A percentile compares a stretch with the other conserved stretches of the same genome.
Evolutionary conservation across 2,797 vertebrate genomes (phyloP).

Genomic region (Acanthurus tractus): DNA sequence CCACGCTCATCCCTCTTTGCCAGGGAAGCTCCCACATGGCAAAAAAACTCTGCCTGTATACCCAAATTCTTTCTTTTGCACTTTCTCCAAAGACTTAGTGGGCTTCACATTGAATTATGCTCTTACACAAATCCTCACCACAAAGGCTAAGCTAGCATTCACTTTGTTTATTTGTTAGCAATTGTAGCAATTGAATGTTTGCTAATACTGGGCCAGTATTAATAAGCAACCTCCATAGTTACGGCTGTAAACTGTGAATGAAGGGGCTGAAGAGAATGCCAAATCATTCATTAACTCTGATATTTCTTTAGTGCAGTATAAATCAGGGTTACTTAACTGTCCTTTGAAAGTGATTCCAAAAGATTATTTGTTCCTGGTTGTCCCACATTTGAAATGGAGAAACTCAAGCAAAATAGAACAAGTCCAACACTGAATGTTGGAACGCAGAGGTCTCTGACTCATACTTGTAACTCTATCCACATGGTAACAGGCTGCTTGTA

Average conservation of each 20-base stretch:
- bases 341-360: conserved; percentile 30
- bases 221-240: conserved; percentile 23
- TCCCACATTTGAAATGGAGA: conserved; percentile 29
- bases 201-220: conserved; percentile 18
- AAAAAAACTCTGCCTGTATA: background rate
- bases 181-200: conserved; percentile 26
- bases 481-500: conserved; percentile 5
- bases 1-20: conserved; percentile 10
- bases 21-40: conserved; percentile 30
- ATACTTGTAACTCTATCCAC: conserved; percentile 6
- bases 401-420: conserved; percentile 11
- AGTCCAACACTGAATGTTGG: conserved; percentile 12
- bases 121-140: conserved; percentile 20
- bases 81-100: conserved; percentile 2
- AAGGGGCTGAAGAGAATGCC: conserved; percentile 48
- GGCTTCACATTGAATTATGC: background rate
- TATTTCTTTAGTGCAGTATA: conserved; percentile 16
- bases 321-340: conserved; percentile 11
- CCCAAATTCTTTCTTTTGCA: background rate
- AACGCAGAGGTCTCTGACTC: conserved; percentile 8
- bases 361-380: conserved; percentile 14
- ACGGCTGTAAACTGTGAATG: conserved; percentile 14
- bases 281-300: conserved; percentile 35
- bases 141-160: conserved; percentile 37
- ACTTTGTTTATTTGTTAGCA: conserved; percentile 33